A percentile compares a stretch with the other conserved stretches of the same genome.
Evolutionary conservation across 2,113 vertebrate species (phyloP).

Genomic region (Phaethon lepturus): DNA sequence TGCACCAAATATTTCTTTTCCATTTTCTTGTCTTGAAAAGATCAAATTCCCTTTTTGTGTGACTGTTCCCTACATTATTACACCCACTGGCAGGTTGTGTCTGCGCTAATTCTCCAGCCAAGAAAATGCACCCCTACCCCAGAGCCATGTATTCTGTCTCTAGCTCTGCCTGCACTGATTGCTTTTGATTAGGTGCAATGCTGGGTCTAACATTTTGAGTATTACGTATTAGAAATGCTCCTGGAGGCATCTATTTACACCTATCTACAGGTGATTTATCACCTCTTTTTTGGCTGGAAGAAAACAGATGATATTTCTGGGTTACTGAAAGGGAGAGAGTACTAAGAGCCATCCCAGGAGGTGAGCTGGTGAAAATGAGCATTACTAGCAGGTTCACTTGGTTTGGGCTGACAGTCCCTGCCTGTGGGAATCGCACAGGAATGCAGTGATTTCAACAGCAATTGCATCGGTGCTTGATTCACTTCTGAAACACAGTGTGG

Average conservation of each 20-base stretch:
- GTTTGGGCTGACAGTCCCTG: not conserved
- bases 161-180: not conserved
- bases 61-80: not conserved
- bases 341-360: not conserved
- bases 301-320: not conserved
- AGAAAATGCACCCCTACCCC: not conserved
- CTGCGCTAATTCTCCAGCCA: not conserved
- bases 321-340: not conserved
- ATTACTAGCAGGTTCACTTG: not conserved
- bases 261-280: not conserved
- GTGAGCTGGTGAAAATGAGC: not conserved
- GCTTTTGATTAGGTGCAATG: not conserved
- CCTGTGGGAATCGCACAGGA: fast-evolving
- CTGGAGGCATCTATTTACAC: not conserved
- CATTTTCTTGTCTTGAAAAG: not conserved
- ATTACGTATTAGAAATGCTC: not conserved
- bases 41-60: not conserved
- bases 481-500: fast-evolving
- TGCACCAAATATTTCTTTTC: not conserved
- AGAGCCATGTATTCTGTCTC: not conserved
- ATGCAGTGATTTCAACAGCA: fast-evolving
- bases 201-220: not conserved
- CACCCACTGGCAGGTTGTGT: not conserved
- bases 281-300: not conserved
- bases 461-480: fast-evolving